Percentiles rank a stretch among this genome's conserved stretches.
These are phyloP conservation scores for Mythimna vitellina DNA, from an alignment of 2,888 invertebrate species.

Conservation along the genomic window DNA sequence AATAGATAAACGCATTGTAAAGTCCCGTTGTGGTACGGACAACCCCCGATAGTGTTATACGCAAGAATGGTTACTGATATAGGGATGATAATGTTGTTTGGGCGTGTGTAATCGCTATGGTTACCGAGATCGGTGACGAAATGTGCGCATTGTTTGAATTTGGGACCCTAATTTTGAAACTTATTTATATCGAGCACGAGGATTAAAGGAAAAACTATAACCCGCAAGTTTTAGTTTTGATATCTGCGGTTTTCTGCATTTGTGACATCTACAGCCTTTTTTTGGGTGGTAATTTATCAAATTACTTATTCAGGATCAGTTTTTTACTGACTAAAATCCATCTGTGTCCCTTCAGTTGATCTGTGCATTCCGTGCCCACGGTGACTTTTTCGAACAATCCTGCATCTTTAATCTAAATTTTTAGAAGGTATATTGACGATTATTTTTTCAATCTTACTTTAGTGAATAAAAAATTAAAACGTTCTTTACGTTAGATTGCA, in stretches of 20 bases:
- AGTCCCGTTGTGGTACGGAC: slow-evolving; percentile 72
- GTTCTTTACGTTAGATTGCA: too few relatives aligned
- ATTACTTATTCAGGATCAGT: too few relatives aligned
- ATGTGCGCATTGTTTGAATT: slow-evolving; percentile 56
- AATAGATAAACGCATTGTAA: slow-evolving; percentile 82
- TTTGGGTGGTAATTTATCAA: too few relatives aligned
- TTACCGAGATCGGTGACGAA: slow-evolving; percentile 68
- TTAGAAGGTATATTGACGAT: background rate
- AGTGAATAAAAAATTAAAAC: too few relatives aligned
- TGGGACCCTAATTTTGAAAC: slow-evolving; percentile 58
- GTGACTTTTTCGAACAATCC: background rate
- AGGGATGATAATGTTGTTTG: slow-evolving; percentile 86
- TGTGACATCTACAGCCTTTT: background rate
- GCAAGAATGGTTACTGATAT: slow-evolving; percentile 77
- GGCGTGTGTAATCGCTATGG: slow-evolving; percentile 81
- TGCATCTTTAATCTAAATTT: background rate
- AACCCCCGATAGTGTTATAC: slow-evolving; percentile 70
- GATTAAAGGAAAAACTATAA: slow-evolving; percentile 33
- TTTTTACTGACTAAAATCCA: too few relatives aligned
- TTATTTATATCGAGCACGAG: slow-evolving; percentile 35
- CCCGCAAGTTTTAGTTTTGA: slow-evolving; percentile 13
- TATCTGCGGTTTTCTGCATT: background rate
- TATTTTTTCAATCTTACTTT: background rate
- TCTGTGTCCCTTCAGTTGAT: too few relatives aligned
- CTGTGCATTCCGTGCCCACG: too few relatives aligned